phyloP scores from a whole-genome alignment of 2,113 vertebrate genomes.

The Gymnorhina tibicen region DNA sequence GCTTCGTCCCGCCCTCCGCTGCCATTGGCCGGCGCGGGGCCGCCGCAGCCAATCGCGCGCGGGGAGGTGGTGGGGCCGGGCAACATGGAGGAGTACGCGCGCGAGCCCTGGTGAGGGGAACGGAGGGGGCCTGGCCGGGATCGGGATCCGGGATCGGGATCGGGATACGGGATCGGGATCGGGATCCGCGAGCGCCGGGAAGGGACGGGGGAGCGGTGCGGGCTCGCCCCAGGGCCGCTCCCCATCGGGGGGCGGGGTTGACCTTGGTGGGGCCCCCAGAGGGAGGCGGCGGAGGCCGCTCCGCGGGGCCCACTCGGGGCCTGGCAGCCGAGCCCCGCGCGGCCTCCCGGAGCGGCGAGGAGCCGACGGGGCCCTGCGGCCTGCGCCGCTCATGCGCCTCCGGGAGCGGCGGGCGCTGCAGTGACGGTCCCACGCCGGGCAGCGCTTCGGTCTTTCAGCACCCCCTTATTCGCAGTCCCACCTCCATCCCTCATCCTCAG shows the following conservation, averaged over 20 bases:
- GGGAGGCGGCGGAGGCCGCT: neutral
- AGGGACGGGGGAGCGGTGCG: neutral
- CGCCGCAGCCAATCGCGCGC: neutral
- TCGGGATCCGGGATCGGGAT: neutral
- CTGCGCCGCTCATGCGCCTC: neutral
- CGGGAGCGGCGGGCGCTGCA: neutral
- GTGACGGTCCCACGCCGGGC: too few relatives aligned
- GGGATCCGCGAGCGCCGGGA: neutral
- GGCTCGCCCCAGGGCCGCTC: neutral
- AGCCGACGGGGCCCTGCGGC: neutral
- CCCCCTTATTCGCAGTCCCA: neutral
- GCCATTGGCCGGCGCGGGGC: neutral
- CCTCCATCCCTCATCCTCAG: neutral
- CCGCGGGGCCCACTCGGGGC: too few relatives aligned
- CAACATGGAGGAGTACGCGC: slow-evolving; percentile 96
- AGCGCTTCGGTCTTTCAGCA: neutral
- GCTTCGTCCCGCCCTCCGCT: neutral
- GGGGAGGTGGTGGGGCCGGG: neutral
- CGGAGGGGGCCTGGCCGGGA: fast-evolving
- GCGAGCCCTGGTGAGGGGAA: slow-evolving; percentile 89
- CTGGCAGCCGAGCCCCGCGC: neutral
- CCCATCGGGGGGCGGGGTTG: neutral
- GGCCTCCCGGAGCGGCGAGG: neutral
- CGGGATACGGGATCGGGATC: neutral
- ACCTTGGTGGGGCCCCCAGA: neutral